Percentiles rank a stretch among this genome's conserved stretches.
phyloP scores from a whole-genome alignment of 2,113 vertebrate species.

The Odobenus rosmarus region DNA sequence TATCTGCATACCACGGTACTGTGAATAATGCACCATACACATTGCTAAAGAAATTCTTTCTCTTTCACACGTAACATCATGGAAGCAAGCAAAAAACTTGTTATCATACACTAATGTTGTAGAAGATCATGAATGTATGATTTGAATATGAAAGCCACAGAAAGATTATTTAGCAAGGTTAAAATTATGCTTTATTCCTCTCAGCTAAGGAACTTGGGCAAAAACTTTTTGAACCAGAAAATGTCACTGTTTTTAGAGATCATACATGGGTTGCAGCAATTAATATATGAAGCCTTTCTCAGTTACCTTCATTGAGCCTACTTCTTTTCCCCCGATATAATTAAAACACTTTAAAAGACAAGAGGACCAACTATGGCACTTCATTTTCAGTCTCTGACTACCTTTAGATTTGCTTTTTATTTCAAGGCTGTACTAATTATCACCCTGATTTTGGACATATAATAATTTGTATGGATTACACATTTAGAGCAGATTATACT shows the following conservation, averaged over 20 bases:
- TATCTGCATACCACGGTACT: background rate
- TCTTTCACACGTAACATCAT: background rate
- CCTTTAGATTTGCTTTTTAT: background rate
- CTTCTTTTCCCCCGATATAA: background rate
- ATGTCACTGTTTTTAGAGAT: background rate
- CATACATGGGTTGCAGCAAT: background rate
- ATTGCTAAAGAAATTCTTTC: slow-evolving; percentile 9
- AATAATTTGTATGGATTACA: background rate
- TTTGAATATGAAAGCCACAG: background rate
- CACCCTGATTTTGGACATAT: background rate
- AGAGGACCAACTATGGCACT: background rate
- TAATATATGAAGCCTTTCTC: background rate
- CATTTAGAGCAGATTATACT: background rate
- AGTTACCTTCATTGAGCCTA: background rate
- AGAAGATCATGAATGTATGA: background rate
- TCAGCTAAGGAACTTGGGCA: background rate
- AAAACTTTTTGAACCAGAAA: background rate
- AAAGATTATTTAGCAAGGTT: background rate
- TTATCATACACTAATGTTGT: background rate
- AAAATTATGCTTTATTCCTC: background rate
- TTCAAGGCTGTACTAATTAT: background rate
- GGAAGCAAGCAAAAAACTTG: slow-evolving; percentile 3
- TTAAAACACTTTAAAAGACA: background rate
- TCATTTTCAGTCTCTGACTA: background rate
- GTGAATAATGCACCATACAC: background rate